Evolutionary conservation across 2,888 invertebrate genomes (phyloP).

Genomic region (Galeruca laticollis): DNA sequence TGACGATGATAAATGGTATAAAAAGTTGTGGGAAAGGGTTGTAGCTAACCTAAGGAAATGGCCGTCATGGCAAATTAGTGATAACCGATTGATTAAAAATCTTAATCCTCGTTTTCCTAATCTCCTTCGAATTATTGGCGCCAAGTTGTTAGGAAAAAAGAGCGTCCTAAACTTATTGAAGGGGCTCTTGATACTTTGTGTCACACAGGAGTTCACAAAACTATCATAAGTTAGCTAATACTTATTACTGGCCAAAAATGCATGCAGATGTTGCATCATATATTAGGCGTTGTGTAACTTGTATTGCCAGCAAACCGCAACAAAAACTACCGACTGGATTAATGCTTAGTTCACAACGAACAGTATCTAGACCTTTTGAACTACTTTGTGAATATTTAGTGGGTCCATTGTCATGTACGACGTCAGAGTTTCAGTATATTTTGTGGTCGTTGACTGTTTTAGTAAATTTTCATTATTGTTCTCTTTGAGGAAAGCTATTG

Average conservation of each 20-base stretch:
- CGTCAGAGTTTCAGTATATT: slow-evolving; percentile 28
- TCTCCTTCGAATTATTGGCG: not conserved
- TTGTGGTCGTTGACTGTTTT: slow-evolving; percentile 43
- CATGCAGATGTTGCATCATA: not conserved
- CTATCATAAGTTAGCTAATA: not conserved
- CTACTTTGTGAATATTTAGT: slow-evolving; percentile 25
- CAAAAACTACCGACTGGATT: slow-evolving; percentile 1
- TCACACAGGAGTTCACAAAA: not conserved
- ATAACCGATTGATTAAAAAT: not conserved
- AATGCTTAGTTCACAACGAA: slow-evolving; percentile 10
- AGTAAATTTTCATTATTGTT: slow-evolving; percentile 49
- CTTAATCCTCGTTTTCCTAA: not conserved
- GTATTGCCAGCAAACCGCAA: not conserved
- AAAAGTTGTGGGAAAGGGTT: not conserved
- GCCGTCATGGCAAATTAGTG: not conserved
- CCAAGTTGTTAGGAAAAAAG: not conserved
- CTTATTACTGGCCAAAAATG: slow-evolving; percentile 1
- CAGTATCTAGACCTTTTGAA: slow-evolving; percentile 26
- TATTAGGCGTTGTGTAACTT: not conserved
- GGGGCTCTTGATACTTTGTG: not conserved
- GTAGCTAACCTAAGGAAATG: not conserved
- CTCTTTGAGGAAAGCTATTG: slow-evolving; percentile 47
- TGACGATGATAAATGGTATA: not conserved
- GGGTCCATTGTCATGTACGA: slow-evolving; percentile 24
- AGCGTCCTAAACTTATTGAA: not conserved